Percentiles rank a stretch among this genome's conserved stretches.
These are phyloP conservation scores for Frieseomelitta varia DNA, from an alignment of 1,140 invertebrate species.

Conservation along the genomic window DNA sequence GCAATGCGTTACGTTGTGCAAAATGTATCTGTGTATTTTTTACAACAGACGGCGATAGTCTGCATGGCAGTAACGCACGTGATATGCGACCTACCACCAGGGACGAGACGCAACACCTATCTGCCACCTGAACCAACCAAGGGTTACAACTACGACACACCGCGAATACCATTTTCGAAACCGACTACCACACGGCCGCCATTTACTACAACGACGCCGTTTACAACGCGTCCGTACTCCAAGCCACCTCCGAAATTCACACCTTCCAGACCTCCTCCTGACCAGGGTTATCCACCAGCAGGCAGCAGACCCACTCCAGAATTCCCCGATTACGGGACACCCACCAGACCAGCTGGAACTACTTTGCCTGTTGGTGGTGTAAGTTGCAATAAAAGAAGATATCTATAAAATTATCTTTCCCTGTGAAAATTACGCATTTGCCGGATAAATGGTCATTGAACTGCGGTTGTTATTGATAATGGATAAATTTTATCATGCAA, in stretches of 20 bases:
- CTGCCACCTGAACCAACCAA: constrained; percentile 85
- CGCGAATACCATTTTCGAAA: constrained; percentile 83
- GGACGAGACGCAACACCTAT: constrained; percentile 84
- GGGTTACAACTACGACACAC: constrained; percentile 85
- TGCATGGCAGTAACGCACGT: constrained; percentile 76
- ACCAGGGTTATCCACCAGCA: constrained; percentile 67
- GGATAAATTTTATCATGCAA: too few species aligned
- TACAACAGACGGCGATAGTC: constrained; percentile 75
- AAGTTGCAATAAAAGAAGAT: neutral
- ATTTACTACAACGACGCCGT: constrained; percentile 60
- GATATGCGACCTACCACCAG: constrained; percentile 77
- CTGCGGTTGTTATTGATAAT: too few species aligned
- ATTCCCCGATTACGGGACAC: constrained; percentile 75
- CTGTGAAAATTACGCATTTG: too few species aligned
- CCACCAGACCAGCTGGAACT: constrained; percentile 58
- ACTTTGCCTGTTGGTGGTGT: constrained; percentile 56
- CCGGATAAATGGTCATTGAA: neutral
- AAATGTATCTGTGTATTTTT: neutral
- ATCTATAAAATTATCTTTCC: neutral
- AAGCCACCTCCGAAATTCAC: constrained; percentile 63
- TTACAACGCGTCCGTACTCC: constrained; percentile 45
- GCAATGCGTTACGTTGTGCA: neutral
- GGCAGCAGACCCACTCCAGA: constrained; percentile 72
- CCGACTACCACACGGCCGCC: constrained; percentile 71
- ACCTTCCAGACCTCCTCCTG: constrained; percentile 42